A percentile compares a stretch with the other conserved stretches of the same genome.
Evolutionary conservation across 2,113 vertebrate species (phyloP).

Genomic region (Apodemus sylvaticus): DNA sequence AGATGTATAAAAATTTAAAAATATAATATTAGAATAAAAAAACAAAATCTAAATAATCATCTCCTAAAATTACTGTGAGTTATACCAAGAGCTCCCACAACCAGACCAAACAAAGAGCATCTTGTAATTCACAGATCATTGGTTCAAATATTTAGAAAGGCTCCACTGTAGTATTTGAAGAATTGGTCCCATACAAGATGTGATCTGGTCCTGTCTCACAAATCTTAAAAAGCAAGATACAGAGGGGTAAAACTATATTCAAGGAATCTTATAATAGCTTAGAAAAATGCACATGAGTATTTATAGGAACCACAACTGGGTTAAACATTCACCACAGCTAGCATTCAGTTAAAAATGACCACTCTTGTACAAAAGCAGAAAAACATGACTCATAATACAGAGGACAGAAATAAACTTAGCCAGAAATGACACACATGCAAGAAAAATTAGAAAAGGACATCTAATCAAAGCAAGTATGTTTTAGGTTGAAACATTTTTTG

Average conservation of each 20-base stretch:
- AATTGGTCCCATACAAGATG: neutral
- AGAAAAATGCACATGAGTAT: neutral
- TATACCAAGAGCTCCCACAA: neutral
- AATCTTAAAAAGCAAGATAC: neutral
- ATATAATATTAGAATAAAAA: neutral
- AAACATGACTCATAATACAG: neutral
- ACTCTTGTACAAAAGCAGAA: neutral
- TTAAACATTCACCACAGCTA: neutral
- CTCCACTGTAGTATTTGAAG: neutral
- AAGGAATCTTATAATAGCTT: neutral
- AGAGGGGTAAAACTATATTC: neutral
- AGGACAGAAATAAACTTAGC: neutral
- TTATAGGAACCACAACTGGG: neutral
- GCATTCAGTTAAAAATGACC: conserved; percentile 9
- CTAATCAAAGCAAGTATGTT: neutral
- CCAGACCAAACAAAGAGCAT: neutral
- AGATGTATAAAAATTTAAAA: neutral
- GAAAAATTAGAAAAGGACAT: neutral
- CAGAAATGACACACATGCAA: neutral
- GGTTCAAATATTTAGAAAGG: neutral
- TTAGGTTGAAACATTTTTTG: neutral
- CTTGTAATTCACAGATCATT: neutral
- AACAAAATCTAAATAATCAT: neutral
- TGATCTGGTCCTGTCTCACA: neutral
- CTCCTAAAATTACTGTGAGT: neutral